phyloP scores from a whole-genome alignment of 2,888 invertebrate genomes.

The Macroteleia sp. region DNA sequence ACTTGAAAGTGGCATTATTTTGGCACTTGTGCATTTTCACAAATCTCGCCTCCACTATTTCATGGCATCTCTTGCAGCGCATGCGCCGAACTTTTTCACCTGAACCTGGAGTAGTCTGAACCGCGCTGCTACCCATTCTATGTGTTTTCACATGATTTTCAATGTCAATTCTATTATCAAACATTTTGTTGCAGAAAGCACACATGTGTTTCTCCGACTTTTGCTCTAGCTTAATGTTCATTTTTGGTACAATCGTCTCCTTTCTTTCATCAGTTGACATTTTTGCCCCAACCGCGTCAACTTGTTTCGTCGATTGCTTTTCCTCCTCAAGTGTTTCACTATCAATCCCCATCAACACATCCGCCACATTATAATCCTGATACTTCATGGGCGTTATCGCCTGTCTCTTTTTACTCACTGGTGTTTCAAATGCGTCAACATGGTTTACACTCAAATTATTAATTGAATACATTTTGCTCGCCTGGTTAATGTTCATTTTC shows the following conservation, averaged over 20 bases:
- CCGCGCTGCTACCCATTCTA: slow-evolving; percentile 27
- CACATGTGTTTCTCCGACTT: slow-evolving; percentile 71
- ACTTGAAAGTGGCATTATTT: slow-evolving; percentile 68
- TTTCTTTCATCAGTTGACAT: no score
- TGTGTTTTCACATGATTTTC: slow-evolving; percentile 74
- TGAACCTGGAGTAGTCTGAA: background rate
- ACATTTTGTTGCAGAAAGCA: slow-evolving; percentile 73
- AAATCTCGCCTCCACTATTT: slow-evolving; percentile 77
- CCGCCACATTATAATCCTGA: slow-evolving; percentile 72
- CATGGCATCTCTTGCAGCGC: slow-evolving; percentile 81
- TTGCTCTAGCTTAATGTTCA: slow-evolving; percentile 5
- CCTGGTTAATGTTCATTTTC: slow-evolving; percentile 69
- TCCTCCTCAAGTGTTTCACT: no score
- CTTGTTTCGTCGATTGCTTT: no score
- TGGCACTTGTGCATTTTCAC: slow-evolving; percentile 79
- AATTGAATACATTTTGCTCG: slow-evolving; percentile 46
- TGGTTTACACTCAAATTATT: slow-evolving; percentile 19
- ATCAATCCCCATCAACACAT: no score
- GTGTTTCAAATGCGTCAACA: no score
- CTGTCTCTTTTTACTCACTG: slow-evolving; percentile 72
- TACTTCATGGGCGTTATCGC: slow-evolving; percentile 70
- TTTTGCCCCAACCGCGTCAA: no score
- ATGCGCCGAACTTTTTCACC: slow-evolving; percentile 75
- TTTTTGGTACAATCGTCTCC: no score
- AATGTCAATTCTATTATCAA: slow-evolving; percentile 71